Conservation (phyloP, 1,140 invertebrate species). For the Proctacanthus coquilletti region DNA sequence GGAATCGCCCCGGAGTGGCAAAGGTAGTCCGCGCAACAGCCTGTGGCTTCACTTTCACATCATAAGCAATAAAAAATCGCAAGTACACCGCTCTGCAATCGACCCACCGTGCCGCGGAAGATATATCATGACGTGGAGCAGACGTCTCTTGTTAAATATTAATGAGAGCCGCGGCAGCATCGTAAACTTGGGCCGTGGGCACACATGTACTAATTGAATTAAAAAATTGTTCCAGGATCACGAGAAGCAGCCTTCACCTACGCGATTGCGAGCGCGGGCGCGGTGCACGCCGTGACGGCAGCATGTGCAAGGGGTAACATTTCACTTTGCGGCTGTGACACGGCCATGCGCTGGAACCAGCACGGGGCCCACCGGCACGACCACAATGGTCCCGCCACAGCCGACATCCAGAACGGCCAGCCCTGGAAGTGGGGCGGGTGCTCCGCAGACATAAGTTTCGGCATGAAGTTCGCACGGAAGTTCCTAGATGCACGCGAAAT, state of each 20-base stretch:
- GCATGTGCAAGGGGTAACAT: constrained; percentile 82
- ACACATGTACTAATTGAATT: constrained; percentile 24
- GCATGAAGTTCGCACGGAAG: constrained; percentile 57
- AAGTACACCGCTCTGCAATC: too few relatives aligned
- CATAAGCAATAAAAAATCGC: too few relatives aligned
- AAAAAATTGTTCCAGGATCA: constrained; percentile 46
- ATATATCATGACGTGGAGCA: too few relatives aligned
- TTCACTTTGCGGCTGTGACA: constrained; percentile 71
- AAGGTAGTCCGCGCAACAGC: too few relatives aligned
- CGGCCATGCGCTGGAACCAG: background rate
- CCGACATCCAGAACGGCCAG: constrained; percentile 13
- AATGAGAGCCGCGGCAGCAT: too few relatives aligned
- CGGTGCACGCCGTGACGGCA: constrained; percentile 76
- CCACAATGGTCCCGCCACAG: constrained; percentile 1
- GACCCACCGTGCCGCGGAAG: too few relatives aligned
- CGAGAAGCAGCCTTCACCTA: constrained; percentile 85
- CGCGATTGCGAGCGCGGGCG: constrained; percentile 77
- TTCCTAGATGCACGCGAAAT: constrained; percentile 74
- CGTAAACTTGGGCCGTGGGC: too few relatives aligned
- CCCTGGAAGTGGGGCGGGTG: constrained; percentile 82
- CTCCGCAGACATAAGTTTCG: constrained; percentile 62
- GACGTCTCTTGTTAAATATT: too few relatives aligned
- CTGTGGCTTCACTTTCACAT: too few relatives aligned
- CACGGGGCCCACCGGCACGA: constrained; percentile 13
- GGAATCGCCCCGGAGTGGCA: too few relatives aligned